These are phyloP conservation scores for Spongilla lacustris DNA, from an alignment of 37 sponge, comb jelly and placozoan species.

Conservation along the genomic window DNA sequence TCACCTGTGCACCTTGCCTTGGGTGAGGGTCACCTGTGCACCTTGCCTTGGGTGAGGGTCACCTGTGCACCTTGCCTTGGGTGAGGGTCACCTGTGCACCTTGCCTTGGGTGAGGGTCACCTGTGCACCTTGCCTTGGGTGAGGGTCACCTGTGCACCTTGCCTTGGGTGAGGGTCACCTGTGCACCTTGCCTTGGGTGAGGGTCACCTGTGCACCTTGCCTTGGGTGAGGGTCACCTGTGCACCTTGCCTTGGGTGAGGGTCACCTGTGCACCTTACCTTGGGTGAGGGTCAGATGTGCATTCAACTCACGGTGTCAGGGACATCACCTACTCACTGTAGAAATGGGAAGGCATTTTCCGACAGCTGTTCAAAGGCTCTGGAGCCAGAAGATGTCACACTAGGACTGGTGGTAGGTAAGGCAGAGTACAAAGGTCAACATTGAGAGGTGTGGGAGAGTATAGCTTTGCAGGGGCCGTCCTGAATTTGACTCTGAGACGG, in stretches of 20 bases:
- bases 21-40: slow-evolving; percentile 37
- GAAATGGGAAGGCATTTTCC: slow-evolving; percentile 26
- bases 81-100: slow-evolving; percentile 28
- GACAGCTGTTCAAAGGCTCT: slow-evolving; percentile 29
- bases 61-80: slow-evolving; percentile 34
- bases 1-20: slow-evolving; percentile 26
- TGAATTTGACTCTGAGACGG: slow-evolving; percentile 24
- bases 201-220: background rate
- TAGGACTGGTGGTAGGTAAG: slow-evolving; percentile 43
- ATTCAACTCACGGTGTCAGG: too few species aligned
- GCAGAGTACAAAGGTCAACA: background rate
- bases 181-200: slow-evolving; percentile 47
- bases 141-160: slow-evolving; percentile 3
- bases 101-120: slow-evolving; percentile 47
- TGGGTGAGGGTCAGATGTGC: slow-evolving; percentile 14
- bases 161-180: slow-evolving; percentile 49
- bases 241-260: slow-evolving; percentile 41
- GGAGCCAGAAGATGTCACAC: slow-evolving; percentile 60
- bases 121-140: slow-evolving; percentile 46
- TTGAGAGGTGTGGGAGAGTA: background rate
- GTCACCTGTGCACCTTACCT: slow-evolving; percentile 24
- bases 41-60: slow-evolving; percentile 45
- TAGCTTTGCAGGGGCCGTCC: slow-evolving; percentile 20
- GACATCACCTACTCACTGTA: slow-evolving; percentile 4
- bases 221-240: slow-evolving; percentile 54